These are phyloP conservation scores for Urocyon cinereoargenteus DNA, from an alignment of 2,797 vertebrate species.

Conservation along the genomic window DNA sequence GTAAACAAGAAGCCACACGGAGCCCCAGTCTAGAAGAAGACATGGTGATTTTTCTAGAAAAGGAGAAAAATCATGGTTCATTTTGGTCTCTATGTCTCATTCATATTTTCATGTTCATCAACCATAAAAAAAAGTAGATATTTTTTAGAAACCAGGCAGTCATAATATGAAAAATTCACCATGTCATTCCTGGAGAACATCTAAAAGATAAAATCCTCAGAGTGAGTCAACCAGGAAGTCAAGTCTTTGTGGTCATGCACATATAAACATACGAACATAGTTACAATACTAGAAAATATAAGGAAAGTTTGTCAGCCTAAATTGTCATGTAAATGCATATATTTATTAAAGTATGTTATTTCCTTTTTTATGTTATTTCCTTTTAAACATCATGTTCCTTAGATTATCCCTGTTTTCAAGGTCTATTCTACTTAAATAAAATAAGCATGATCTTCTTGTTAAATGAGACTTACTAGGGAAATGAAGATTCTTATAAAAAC, in stretches of 20 bases:
- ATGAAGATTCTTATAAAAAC: neutral
- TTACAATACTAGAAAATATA: neutral
- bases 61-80: constrained; percentile 28
- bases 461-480: constrained; percentile 21
- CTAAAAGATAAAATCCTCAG: neutral
- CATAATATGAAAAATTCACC: neutral
- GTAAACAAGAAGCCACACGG: constrained; percentile 89
- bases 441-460: neutral
- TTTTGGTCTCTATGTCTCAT: neutral
- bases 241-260: neutral
- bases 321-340: neutral
- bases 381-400: neutral
- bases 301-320: neutral
- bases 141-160: constrained; percentile 11
- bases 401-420: neutral
- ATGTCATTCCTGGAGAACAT: neutral
- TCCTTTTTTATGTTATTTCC: neutral
- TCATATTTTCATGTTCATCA: constrained; percentile 7
- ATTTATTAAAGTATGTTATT: neutral
- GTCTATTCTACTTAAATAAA: neutral
- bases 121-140: neutral
- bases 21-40: constrained; percentile 78
- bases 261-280: neutral
- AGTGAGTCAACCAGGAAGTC: neutral
- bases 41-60: constrained; percentile 69